Base-by-base conservation (phyloP, 2,113 vertebrate species). In the Zosterops lateralis region DNA sequence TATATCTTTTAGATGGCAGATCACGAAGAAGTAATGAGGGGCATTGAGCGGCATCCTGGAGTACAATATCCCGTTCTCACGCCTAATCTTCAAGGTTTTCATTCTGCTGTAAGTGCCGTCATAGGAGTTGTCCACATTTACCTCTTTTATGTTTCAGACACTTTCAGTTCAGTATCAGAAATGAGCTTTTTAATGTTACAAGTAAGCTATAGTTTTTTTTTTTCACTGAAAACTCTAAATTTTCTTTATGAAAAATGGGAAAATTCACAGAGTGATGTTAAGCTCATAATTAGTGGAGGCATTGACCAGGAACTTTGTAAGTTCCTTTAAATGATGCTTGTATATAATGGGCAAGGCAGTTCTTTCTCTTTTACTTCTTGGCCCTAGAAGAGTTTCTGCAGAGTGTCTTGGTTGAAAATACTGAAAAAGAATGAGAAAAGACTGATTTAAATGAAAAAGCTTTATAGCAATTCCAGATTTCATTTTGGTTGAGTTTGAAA, bases 21-120 rank as follows among this genome's bases (percentile, higher is more conserved):
- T 97, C 98, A 99, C 92, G 98, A 96, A 36, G 98, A 99, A 93
- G 99, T 99, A 31, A 98, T 99, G 97, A 97, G 71, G 96, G 98
- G 98, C 79, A 99, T 99, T 95, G 96, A 97, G 81, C 98, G 93
- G 73, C 91, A 70, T 80, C 98, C 98, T 81, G 98, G 98, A 92
- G 97, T 99, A 87, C 98, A 89, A 7, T 99, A 99, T 87, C 98
- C 99, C 8, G 99, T 99, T 93, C 98, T 99, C 83, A 99, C 99
- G 4, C 99, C 99, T 68, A 99, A 99, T 97, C 97, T 99, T 91
- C 98, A 98, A 89, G 98, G 99, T 89, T 99, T 99, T 96, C 98
- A 98, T 93, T 98, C 98, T 92, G 99, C 99, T 87, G 99, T 99
- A 98, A 98, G 99, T 97, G 56, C 81, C 45, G 29, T 92, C 24